phyloP scores from a whole-genome alignment of 1,140 invertebrate species.

The Dreissena polymorpha region DNA sequence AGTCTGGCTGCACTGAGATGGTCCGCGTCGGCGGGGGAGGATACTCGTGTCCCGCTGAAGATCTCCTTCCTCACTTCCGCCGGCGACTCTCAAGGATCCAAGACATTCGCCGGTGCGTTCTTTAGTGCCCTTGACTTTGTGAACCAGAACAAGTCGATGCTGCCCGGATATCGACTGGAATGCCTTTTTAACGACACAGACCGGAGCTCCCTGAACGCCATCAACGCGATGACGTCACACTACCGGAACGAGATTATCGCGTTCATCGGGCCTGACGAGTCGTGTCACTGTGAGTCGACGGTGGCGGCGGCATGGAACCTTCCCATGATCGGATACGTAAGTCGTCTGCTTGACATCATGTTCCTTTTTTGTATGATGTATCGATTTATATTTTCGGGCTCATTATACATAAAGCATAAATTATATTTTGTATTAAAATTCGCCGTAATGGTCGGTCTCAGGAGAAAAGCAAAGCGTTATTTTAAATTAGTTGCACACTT shows the following conservation, averaged over 20 bases:
- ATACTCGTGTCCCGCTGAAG: constrained; percentile 26
- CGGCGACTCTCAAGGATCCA: constrained; percentile 20
- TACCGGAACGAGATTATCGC: constrained; percentile 88
- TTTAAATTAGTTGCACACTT: too few relatives aligned
- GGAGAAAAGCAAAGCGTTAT: too few relatives aligned
- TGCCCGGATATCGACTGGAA: constrained; percentile 88
- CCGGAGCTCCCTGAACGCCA: constrained; percentile 87
- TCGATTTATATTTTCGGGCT: too few relatives aligned
- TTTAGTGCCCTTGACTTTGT: constrained; percentile 89
- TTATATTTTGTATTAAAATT: too few relatives aligned
- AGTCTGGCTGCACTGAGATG: too few relatives aligned
- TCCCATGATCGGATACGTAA: constrained; percentile 98
- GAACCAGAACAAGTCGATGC: constrained; percentile 86
- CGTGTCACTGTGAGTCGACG: constrained; percentile 94
- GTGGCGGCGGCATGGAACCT: constrained; percentile 94
- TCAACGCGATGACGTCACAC: constrained; percentile 53
- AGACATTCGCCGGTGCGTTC: constrained; percentile 86
- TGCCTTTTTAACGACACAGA: constrained; percentile 95
- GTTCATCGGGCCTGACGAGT: constrained; percentile 97
- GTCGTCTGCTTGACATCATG: constrained; percentile 68
- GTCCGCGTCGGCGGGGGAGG: neutral
- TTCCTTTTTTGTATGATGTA: too few relatives aligned
- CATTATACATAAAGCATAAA: too few relatives aligned
- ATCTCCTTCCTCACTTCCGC: constrained; percentile 27
- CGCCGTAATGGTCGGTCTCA: too few relatives aligned